Evolutionary conservation across 2,797 vertebrate species (phyloP), one percentile per base, ranked within the genome.

Genomic region (Hypotaenidia philippensis): DNA sequence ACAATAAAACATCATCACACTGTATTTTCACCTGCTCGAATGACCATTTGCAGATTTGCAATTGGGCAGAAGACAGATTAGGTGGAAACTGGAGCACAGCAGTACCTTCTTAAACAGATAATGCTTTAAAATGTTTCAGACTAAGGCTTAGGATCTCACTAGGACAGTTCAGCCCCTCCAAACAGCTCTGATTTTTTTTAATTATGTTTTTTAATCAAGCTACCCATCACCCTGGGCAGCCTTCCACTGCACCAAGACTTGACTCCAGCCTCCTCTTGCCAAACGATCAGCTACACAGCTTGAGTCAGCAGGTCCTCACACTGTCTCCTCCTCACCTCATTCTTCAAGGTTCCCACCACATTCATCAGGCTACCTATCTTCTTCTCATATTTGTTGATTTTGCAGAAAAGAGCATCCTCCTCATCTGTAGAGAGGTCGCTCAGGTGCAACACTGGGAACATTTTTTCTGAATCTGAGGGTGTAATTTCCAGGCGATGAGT

Each of bases 341-440:
- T 99, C 89, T 99, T 99, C 83, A 99, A 97, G 4, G 98, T 98
- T 97, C 98, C 98, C 89, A 99, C 98, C 41, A 98, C 98, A 1
- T 97, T 98, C 98, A 99, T 97, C 68, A 99, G 97, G 95, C 94
- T 98, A 83, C 99, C 98, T 5, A 99, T 98, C 97, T 99, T 99
- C 97, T 97, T 99, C 84, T 99, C 99, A 4, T 99, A 99, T 76
- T 97, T 96, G 50, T 98, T 98, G 63, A 99, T 98, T 79, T 98
- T 98, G 96, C 98, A 97, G 50, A 98, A 98, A 31, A 98, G 71
- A 13, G 88, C 93, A 7, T 98, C 99, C 21, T 99, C 99, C 1
- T 99, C 98, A 36, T 99, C 99, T 3, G 98, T 98, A 6, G 98
- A 98, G 44, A 99, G 98, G 94, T 99, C 99, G 38, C 98, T 98